Evolutionary conservation across 2,888 invertebrate species (phyloP).

Genomic region (Parthenolecanium corni): DNA sequence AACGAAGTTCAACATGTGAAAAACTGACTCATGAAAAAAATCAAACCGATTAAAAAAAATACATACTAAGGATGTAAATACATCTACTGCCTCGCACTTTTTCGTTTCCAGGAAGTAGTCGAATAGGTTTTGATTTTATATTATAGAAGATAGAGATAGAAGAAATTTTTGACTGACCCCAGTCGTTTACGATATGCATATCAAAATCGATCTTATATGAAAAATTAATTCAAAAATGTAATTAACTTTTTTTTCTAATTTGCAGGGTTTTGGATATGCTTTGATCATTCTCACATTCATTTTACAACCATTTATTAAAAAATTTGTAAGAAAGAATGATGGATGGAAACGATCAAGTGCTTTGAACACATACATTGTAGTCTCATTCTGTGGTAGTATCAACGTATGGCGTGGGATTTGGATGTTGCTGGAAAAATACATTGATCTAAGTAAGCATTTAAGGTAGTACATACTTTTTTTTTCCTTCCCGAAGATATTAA

Average conservation of each 20-base stretch:
- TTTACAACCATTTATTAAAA: constrained; percentile 60
- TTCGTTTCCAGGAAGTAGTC: too few relatives aligned
- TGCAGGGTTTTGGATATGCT: constrained; percentile 60
- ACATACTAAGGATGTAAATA: too few relatives aligned
- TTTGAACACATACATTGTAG: constrained; percentile 63
- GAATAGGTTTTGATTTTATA: too few relatives aligned
- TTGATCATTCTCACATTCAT: constrained; percentile 60
- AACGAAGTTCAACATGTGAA: too few relatives aligned
- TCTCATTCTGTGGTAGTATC: constrained; percentile 68
- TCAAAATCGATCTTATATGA: too few relatives aligned
- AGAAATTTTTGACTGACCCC: too few relatives aligned
- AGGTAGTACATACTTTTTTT: too few relatives aligned
- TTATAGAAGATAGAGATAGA: too few relatives aligned
- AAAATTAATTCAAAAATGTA: not conserved
- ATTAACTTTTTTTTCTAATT: constrained; percentile 30
- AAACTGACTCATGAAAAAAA: too few relatives aligned
- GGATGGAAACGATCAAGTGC: constrained; percentile 56
- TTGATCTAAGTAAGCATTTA: constrained; percentile 60
- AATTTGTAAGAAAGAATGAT: constrained; percentile 53
- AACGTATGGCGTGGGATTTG: constrained; percentile 83
- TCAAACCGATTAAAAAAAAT: too few relatives aligned
- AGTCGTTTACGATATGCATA: too few relatives aligned
- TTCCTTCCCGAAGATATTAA: not conserved
- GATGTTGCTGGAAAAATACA: constrained; percentile 65
- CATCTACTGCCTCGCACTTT: too few relatives aligned